Evolutionary conservation across 2,113 vertebrate genomes (phyloP).

Genomic region (Alligator mississippiensis): DNA sequence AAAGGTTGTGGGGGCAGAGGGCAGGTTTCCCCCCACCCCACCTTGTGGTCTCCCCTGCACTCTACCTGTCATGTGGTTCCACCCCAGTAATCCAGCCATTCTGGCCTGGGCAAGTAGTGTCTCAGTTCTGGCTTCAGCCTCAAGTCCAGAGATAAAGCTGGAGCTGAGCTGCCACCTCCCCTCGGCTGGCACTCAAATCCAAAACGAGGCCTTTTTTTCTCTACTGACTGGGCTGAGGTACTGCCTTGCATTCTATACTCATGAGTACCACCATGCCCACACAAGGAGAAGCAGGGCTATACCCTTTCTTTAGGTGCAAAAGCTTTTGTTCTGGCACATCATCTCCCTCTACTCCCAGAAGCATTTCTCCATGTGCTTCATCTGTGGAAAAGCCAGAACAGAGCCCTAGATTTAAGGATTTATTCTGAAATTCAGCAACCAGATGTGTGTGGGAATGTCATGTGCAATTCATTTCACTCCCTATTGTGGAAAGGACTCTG

Average conservation of each 20-base stretch:
- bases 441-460: fast-evolving
- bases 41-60: too few species aligned
- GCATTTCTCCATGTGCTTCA: fast-evolving
- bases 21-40: too few species aligned
- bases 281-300: fast-evolving
- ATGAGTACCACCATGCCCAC: neutral
- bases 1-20: too few species aligned
- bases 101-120: too few species aligned
- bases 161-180: too few species aligned
- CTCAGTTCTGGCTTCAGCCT: too few species aligned
- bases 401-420: neutral
- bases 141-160: too few species aligned
- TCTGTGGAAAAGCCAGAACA: neutral
- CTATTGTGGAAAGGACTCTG: fast-evolving
- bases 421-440: neutral
- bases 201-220: fast-evolving
- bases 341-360: neutral
- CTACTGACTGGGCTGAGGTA: fast-evolving
- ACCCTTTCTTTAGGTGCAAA: neutral
- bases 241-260: neutral
- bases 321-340: fast-evolving
- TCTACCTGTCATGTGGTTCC: too few species aligned
- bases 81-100: too few species aligned
- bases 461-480: neutral
- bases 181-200: neutral